These are phyloP conservation scores for Holocentrus rufus DNA, from an alignment of 2,797 vertebrate genomes.

Conservation along the genomic window DNA sequence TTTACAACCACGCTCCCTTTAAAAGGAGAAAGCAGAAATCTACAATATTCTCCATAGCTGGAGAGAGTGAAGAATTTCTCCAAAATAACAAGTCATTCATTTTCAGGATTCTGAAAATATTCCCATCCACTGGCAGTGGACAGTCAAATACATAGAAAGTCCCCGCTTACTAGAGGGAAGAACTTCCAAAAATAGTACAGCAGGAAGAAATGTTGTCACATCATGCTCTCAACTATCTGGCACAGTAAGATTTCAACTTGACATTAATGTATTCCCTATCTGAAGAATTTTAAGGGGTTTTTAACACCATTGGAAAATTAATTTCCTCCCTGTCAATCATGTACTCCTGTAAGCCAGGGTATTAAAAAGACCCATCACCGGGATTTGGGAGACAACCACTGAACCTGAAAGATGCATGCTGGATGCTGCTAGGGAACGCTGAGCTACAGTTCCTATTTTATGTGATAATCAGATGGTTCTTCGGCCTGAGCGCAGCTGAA, in stretches of 20 bases:
- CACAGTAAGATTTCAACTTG: conserved; percentile 12
- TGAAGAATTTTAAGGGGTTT: neutral
- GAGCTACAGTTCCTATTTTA: conserved; percentile 1
- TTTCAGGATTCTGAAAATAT: conserved; percentile 3
- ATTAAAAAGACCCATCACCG: neutral
- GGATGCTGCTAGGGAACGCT: neutral
- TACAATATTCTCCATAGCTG: neutral
- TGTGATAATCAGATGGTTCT: conserved; percentile 1
- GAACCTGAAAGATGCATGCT: neutral
- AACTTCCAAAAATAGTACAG: conserved; percentile 7
- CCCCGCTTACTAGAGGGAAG: neutral
- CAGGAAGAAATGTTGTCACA: neutral
- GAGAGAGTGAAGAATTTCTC: conserved; percentile 5
- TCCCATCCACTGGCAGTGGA: neutral
- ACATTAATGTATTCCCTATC: neutral
- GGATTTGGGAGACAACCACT: neutral
- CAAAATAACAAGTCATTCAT: neutral
- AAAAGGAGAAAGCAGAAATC: conserved; percentile 1
- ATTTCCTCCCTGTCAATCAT: no score
- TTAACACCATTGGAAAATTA: neutral
- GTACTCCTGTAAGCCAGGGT: neutral
- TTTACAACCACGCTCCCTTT: neutral
- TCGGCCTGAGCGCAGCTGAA: neutral
- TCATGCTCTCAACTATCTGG: neutral
- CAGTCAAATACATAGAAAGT: neutral